These are phyloP conservation scores for Melolontha melolontha DNA, from an alignment of 2,888 invertebrate genomes.

Conservation along the genomic window DNA sequence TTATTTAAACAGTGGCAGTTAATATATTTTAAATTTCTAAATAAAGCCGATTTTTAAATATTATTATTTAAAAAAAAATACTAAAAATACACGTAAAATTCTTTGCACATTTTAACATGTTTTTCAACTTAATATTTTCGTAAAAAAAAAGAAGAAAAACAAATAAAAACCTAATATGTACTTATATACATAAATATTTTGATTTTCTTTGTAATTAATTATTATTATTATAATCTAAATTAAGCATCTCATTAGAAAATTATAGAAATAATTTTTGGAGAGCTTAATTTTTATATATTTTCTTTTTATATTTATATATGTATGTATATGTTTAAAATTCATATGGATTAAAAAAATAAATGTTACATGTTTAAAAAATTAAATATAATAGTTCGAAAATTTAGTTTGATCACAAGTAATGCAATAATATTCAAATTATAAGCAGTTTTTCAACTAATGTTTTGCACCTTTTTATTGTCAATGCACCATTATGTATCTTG, in stretches of 20 bases:
- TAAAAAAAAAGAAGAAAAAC: background rate
- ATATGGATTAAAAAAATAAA: conserved; percentile 16
- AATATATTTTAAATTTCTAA: conserved; percentile 14
- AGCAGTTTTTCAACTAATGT: conserved; percentile 22
- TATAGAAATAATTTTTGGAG: background rate
- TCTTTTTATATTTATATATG: background rate
- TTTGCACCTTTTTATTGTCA: conserved; percentile 36
- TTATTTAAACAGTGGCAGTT: conserved; percentile 16
- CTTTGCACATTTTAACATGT: too few relatives aligned
- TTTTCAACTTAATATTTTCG: too few relatives aligned
- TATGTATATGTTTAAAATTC: background rate
- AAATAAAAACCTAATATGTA: conserved; percentile 2
- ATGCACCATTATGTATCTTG: conserved; percentile 23
- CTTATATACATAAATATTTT: conserved; percentile 28
- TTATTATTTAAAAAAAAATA: too few relatives aligned
- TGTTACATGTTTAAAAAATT: conserved; percentile 13
- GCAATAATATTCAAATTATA: conserved; percentile 7
- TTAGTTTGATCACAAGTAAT: conserved; percentile 25
- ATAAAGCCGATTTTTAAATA: too few relatives aligned
- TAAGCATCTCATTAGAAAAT: conserved; percentile 7
- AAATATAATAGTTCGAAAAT: conserved; percentile 7
- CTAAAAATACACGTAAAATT: too few relatives aligned
- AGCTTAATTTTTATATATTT: conserved; percentile 16
- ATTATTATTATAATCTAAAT: conserved; percentile 3
- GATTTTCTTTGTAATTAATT: conserved; percentile 16